Evolutionary conservation across 2,888 invertebrate genomes (phyloP).

Genomic region (Penaeus monodon): DNA sequence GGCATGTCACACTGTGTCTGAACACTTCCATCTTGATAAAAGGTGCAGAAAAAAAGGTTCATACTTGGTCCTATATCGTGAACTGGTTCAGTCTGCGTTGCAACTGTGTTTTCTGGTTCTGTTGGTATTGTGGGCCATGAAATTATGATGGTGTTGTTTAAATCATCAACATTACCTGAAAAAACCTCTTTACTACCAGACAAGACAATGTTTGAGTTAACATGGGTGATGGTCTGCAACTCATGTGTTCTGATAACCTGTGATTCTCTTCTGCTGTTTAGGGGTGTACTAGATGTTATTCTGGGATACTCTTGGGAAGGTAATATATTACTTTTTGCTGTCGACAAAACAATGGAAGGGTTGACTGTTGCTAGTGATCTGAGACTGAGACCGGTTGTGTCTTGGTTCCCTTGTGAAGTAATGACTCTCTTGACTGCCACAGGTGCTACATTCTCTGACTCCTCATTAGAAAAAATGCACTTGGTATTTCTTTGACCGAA

Average conservation of each 20-base stretch:
- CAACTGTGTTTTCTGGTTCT: constrained; percentile 23
- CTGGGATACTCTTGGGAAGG: constrained; percentile 8
- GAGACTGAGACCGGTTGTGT: neutral
- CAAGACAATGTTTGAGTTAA: constrained; percentile 35
- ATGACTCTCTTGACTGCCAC: constrained; percentile 2
- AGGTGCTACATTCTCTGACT: neutral
- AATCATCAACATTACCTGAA: neutral
- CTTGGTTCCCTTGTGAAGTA: neutral
- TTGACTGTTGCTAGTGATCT: constrained; percentile 17
- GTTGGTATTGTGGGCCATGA: constrained; percentile 44
- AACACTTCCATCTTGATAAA: constrained; percentile 33
- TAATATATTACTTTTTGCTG: constrained; percentile 14
- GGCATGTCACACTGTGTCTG: constrained; percentile 56
- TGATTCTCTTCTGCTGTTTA: constrained; percentile 14
- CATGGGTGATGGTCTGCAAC: constrained; percentile 7
- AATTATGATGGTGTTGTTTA: constrained; percentile 46
- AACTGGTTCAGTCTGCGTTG: constrained; percentile 46
- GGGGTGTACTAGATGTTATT: neutral
- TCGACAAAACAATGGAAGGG: constrained; percentile 37
- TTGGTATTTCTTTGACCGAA: constrained; percentile 6
- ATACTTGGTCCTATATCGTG: constrained; percentile 32
- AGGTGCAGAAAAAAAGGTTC: constrained; percentile 54
- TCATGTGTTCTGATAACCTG: constrained; percentile 18
- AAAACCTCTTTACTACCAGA: constrained; percentile 37
- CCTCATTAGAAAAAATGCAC: neutral